Evolutionary conservation across 2,113 vertebrate genomes (phyloP), one percentile per base, ranked within the genome.

Genomic region (Xenus cinereus): DNA sequence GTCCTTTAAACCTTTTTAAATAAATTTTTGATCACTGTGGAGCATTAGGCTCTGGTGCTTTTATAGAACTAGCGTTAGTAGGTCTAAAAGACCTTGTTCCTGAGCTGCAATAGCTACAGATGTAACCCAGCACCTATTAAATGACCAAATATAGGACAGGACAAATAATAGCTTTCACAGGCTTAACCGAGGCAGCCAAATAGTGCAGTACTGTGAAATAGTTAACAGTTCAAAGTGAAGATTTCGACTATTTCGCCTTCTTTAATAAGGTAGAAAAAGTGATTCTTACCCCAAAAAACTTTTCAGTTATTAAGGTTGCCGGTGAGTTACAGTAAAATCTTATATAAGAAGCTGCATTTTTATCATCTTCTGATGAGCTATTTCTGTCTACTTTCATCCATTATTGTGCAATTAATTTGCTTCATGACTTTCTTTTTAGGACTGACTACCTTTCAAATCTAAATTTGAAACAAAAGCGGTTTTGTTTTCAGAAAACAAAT

Each of bases 291-390:
- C 37, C 12, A 19, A 66, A 83, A 73, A 80, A 4, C 27, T 63
- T 63, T 19, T 39, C 51, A 1, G 12, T 88, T 91, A 83, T 60
- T 77, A 72, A 81, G 28, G 48, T 75, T 89, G n/a, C 12, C 4
- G 4, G 39, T 82, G 48, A 81, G 62, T 81, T 92, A 48, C 69
- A 79, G 15, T 66, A 68, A 93, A 92, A 95, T 84, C 57, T 96
- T 95, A 89, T 9, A 64, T 92, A 89, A 94, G 77, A 81, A 92
- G 39, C 73, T 93, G 79, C 35, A 87, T 89, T 91, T 93, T 92
- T 14, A 87, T 81, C 12, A 9, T 80, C 73, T 76, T 87, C 39
- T 93, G 53, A 79, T 93, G 39, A 87, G 39, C 46, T 94, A 64
- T 93, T 95, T 95, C 92, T 87, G 64, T 74, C 88, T 92, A 21